Evolutionary conservation across 2,113 vertebrate species (phyloP).

Genomic region (Diglossa brunneiventris): DNA sequence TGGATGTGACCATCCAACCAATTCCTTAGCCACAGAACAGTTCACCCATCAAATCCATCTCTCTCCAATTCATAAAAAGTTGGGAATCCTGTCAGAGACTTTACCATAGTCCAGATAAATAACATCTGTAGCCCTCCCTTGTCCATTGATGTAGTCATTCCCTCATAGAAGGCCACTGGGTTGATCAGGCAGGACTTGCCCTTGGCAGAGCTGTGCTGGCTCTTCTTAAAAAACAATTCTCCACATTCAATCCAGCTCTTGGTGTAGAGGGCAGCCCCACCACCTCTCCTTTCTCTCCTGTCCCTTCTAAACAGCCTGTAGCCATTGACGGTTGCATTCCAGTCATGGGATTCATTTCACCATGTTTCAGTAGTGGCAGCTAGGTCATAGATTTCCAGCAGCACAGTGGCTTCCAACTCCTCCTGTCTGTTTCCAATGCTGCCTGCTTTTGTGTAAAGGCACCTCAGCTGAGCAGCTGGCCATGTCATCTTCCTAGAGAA

Average conservation of each 20-base stretch:
- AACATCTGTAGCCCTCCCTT: not conserved
- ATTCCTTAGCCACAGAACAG: not conserved
- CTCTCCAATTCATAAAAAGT: not conserved
- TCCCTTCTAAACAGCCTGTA: not conserved
- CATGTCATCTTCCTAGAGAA: not conserved
- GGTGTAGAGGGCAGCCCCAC: not conserved
- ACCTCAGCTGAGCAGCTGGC: not conserved
- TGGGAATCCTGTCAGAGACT: not conserved
- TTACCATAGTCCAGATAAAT: not conserved
- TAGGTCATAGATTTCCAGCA: not conserved
- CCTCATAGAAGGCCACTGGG: not conserved
- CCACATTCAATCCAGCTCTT: not conserved
- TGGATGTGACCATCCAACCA: not conserved
- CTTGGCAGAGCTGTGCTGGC: not conserved
- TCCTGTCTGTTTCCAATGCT: not conserved
- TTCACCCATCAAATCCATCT: not conserved
- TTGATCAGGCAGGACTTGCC: not conserved
- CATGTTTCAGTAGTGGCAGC: not conserved
- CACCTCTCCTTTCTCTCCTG: not conserved
- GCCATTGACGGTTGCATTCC: accelerated
- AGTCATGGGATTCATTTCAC: not conserved
- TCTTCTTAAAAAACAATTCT: not conserved
- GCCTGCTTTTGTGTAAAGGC: not conserved
- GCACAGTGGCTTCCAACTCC: not conserved
- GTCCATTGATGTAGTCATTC: too few species aligned